Percentiles rank a stretch among this genome's conserved stretches.
These are phyloP conservation scores for Colaptes auratus DNA, from an alignment of 2,113 vertebrate species.

Conservation along the genomic window DNA sequence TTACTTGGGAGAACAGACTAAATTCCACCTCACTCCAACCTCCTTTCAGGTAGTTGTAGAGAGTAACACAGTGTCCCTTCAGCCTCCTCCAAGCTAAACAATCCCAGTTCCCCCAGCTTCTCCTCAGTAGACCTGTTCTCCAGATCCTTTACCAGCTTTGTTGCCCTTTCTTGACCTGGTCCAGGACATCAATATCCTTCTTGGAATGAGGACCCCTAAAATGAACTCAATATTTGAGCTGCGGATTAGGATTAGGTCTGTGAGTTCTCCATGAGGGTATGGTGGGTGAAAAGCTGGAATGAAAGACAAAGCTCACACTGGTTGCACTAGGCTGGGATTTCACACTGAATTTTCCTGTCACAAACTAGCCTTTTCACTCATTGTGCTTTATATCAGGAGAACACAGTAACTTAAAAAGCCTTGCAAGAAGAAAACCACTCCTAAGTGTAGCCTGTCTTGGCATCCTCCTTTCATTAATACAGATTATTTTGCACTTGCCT, in stretches of 20 bases:
- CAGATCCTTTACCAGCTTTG: no score
- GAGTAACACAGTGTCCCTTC: no score
- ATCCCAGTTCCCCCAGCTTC: no score
- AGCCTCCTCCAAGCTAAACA: no score
- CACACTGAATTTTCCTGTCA: not conserved
- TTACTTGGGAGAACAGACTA: no score
- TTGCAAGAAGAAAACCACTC: not conserved
- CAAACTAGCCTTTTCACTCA: not conserved
- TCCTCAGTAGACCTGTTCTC: no score
- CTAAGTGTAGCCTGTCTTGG: not conserved
- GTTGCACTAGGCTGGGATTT: not conserved
- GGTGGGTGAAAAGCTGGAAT: not conserved
- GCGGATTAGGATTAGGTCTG: not conserved
- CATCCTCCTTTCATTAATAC: not conserved
- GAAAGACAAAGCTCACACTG: not conserved
- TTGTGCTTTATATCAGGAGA: not conserved
- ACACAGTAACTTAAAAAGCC: not conserved
- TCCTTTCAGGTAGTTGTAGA: no score
- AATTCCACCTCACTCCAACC: no score
- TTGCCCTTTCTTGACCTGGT: no score
- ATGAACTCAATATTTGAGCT: no score
- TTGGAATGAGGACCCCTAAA: no score
- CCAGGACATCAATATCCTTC: no score
- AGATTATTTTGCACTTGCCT: not conserved
- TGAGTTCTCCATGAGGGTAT: not conserved